A percentile compares a stretch with the other conserved stretches of the same genome.
Evolutionary conservation across 2,797 vertebrate genomes (phyloP).

Genomic region (Megalops cyprinoides): DNA sequence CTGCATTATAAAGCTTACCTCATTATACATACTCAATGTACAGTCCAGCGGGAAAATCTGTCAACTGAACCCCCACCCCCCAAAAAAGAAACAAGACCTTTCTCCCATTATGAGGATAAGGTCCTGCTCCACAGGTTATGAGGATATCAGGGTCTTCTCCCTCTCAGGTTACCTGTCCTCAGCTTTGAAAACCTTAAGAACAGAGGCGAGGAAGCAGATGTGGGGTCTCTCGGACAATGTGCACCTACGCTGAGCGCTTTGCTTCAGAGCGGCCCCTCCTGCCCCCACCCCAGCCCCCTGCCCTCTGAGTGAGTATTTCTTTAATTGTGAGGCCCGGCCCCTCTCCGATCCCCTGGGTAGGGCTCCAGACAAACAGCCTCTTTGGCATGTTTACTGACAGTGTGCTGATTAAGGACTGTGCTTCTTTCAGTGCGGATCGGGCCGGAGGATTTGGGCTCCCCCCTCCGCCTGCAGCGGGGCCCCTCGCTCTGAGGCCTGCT

Average conservation of each 20-base stretch:
- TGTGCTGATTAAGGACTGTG: slow-evolving; percentile 36
- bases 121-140: background rate
- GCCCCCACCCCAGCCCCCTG: background rate
- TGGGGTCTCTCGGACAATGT: background rate
- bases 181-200: background rate
- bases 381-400: slow-evolving; percentile 32
- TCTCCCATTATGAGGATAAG: background rate
- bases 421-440: slow-evolving; percentile 15
- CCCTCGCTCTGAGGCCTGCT: slow-evolving; percentile 32
- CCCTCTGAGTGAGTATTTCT: slow-evolving; percentile 1
- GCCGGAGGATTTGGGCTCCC: background rate
- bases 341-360: slow-evolving; percentile 20
- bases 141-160: no score
- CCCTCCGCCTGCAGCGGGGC: slow-evolving; percentile 3
- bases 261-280: background rate
- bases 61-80: no score
- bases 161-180: background rate
- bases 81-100: background rate
- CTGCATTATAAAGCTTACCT: background rate
- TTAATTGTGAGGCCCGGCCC: slow-evolving; percentile 23
- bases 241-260: background rate
- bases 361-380: slow-evolving; percentile 30
- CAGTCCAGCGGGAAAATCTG: background rate
- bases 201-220: background rate
- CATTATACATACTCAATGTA: background rate